Evolutionary conservation across 2,888 invertebrate genomes (phyloP), one percentile per base, ranked within the genome.

Genomic region (Drosophila hamatofila): DNA sequence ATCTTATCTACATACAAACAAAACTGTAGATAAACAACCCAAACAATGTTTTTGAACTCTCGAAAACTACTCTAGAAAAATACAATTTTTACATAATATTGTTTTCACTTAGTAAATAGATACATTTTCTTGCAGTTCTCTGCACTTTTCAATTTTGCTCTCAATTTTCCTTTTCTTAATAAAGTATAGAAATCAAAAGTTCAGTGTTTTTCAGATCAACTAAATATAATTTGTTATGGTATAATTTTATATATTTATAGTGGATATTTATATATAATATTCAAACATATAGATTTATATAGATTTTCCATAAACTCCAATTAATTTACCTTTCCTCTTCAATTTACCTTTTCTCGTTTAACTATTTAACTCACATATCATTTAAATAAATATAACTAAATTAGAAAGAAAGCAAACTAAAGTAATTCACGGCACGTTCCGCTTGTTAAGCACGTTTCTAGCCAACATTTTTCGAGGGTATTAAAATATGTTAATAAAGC

Each of bases 401-500:
- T 49, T 67, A 27, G 52, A 67, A n/a, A n/a, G 46, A n/a, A n/a
- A 27, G n/a, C 27, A 39, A n/a, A 16, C 4, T n/a, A 0, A 16
- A 35, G 16, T n/a, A 37, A 18, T 42, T 21, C 27, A 14, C 33
- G 11, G 35, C n/a, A 39, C 69, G 57, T 56, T 69, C 39, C 69
- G 52, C 39, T 18, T 37, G 58, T 69, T 67, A 49, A n/a, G 30
- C 58, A 51, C 49, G 41, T 42, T 51, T 42, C 49, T n/a, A 16
- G 16, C 33, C 6, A 33, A 44, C 48, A 39, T 71, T 27, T 25
- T 39, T 57, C 54, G 35, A 75, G 76, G 80, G 76, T 80, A 77
- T 75, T 70, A 21, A 80, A 89, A 88, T 86, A 86, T 86, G 86
- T 86, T 90, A 86, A 86, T 86, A 86, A 88, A 83, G 74, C 78